Evolutionary conservation across 2,888 invertebrate species (phyloP), one percentile per base, ranked within the genome.

Genomic region (Thyatira batis): DNA sequence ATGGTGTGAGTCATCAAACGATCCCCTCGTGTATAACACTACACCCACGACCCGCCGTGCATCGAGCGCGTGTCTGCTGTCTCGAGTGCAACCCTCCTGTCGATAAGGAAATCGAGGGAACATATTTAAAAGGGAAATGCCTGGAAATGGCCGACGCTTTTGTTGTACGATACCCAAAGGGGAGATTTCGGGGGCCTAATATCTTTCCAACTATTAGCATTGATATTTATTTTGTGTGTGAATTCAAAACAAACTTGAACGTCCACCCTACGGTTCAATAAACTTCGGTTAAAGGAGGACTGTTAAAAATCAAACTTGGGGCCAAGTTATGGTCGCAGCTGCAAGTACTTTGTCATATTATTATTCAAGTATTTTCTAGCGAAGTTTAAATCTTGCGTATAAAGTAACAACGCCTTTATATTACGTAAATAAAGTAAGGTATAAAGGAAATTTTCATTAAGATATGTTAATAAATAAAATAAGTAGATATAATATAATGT

Each of bases 91-190:
- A 71, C 80, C 78, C 79, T 74, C 75, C 69, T 58, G 71, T 75
- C 83, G 84, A 85, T 84, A 85, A 85, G 85, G 82, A 85, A 84
- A 78, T 78, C 73, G 74, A 80, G 88, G 87, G 88, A 82, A 81
- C 87, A 80, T 83, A 86, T 87, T 87, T 82, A 86, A 89, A 89
- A 82, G 83, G 89, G 87, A 89, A 88, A 87, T 80, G 86, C 82
- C 86, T 88, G 84, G 85, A 89, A 89, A 89, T 85, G 88, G 87
- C 84, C 80, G 83, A 80, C 83, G 86, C 89, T 82, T 87, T 89
- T 89, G 89, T 89, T 78, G 75, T 75, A 75, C 79, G 71, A 75
- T 78, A 73, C 76, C 81, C 83, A 66, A 73, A 84, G 89, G 89
- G 87, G 84, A 82, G 85, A 88, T 87, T 84, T 75, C 74, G 71